Base-by-base conservation (phyloP, 2,113 vertebrate species). In the Bambusicola thoracicus region DNA sequence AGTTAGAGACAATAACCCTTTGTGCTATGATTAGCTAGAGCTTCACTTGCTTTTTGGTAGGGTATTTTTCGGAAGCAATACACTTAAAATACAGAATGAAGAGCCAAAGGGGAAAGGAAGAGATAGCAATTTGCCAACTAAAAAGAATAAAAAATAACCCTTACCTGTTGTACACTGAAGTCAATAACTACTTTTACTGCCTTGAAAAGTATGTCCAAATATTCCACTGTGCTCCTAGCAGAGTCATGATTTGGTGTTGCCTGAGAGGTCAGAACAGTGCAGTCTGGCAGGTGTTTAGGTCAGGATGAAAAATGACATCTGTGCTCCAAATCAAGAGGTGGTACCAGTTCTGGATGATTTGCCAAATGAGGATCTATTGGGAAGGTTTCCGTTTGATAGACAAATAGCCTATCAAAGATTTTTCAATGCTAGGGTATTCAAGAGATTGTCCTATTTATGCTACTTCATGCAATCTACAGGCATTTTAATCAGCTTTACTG, bases 401-500 rank as follows among this genome's bases (percentile, higher is more conserved):
- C 70, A 75, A 84, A 95, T 65, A 38, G 85, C 19, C 38, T 34
- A 68, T 82, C 63, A 46, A 87, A 90, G 85, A 76, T 43, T 74
- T 90, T 81, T 89, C 58, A 59, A 17, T 92, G 62, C 43, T 78
- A 87, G 30, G 58, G 27, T 17, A 84, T 69, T 43, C 78, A 80
- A 82, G 30, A 46, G 49, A 90, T 51, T 63, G 55, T 17, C 67
- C 48, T 81, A 53, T 80, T 89, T 94, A 87, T 58, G 32, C 77
- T 1, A 4, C 32, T 74, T 75, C 68, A 34, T 67, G 30, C 53
- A 92, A 87, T 51, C 61, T 32, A 56, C 9, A 84, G 65, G 53
- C 61, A 74, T 85, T 85, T 85, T 93, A 90, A 92, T 95, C 89
- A 89, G 48, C 32, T 89, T 81, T 46, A 19, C 25, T 91, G 68